A percentile compares a stretch with the other conserved stretches of the same genome.
Conservation (phyloP, 2,797 vertebrate species). For the Lithobates sylvaticus region DNA sequence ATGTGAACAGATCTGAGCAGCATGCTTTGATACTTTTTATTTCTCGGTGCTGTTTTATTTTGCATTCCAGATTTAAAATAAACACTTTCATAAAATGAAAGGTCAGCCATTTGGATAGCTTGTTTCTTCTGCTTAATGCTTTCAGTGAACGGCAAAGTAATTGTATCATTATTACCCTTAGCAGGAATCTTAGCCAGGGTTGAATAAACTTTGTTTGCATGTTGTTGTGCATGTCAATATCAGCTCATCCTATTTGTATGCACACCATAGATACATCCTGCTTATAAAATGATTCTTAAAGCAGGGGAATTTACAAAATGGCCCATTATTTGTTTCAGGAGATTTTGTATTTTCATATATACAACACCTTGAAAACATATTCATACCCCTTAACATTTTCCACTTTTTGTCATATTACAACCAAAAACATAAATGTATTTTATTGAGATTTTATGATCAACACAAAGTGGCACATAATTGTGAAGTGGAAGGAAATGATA, state of each 20-base stretch:
- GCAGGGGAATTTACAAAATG: conserved; percentile 38
- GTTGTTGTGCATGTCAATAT: conserved; percentile 55
- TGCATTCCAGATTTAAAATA: conserved; percentile 51
- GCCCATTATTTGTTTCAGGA: conserved; percentile 24
- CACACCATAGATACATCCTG: conserved; percentile 17
- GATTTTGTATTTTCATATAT: conserved; percentile 12
- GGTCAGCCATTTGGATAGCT: conserved; percentile 38
- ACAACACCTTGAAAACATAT: too few species aligned
- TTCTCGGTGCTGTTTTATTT: conserved; percentile 12
- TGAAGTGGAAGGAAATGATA: too few species aligned
- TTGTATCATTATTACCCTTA: conserved; percentile 54
- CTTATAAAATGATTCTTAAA: conserved; percentile 41
- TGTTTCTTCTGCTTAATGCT: conserved; percentile 32
- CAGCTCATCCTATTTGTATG: conserved; percentile 55
- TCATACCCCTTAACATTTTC: too few species aligned
- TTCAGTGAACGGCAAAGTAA: conserved; percentile 35
- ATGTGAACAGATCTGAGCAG: conserved; percentile 11
- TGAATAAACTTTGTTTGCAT: conserved; percentile 56
- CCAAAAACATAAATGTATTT: too few species aligned
- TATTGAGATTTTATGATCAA: too few species aligned
- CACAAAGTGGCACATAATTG: too few species aligned
- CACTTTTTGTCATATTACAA: too few species aligned
- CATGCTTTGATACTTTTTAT: conserved; percentile 31
- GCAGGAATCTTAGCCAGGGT: conserved; percentile 37
- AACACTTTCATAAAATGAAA: conserved; percentile 37